These are phyloP conservation scores for Platyscelio sp. DNA, from an alignment of 2,888 invertebrate genomes.

Conservation along the genomic window DNA sequence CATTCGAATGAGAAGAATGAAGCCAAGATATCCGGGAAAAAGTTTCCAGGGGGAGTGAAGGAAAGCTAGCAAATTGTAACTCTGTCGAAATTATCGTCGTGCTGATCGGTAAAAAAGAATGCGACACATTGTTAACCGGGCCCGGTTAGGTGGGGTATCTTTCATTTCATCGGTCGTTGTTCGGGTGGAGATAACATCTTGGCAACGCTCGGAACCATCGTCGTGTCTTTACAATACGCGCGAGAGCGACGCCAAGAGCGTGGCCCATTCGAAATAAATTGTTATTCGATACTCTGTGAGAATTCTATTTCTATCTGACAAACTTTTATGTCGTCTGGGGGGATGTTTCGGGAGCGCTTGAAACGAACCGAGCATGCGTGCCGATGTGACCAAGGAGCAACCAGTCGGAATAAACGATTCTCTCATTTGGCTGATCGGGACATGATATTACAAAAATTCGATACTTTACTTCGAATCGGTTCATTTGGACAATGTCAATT, in stretches of 20 bases:
- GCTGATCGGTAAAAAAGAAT: conserved; percentile 83
- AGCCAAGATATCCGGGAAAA: conserved; percentile 60
- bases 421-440: conserved; percentile 48
- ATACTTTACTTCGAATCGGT: conserved; percentile 56
- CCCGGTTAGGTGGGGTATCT: conserved; percentile 74
- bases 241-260: conserved; percentile 57
- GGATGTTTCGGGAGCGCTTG: conserved; percentile 56
- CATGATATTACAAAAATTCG: conserved; percentile 61
- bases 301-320: conserved; percentile 82
- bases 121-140: conserved; percentile 82
- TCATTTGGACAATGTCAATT: conserved; percentile 61
- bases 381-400: conserved; percentile 51
- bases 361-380: conserved; percentile 60
- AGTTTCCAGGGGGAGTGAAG: conserved; percentile 56
- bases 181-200: conserved; percentile 78
- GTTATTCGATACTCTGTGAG: conserved; percentile 85
- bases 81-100: conserved; percentile 83
- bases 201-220: conserved; percentile 70
- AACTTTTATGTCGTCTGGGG: conserved; percentile 66
- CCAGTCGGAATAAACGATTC: conserved; percentile 61
- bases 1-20: conserved; percentile 30
- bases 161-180: conserved; percentile 77
- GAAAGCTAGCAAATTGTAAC: conserved; percentile 83
- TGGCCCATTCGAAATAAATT: conserved; percentile 81
- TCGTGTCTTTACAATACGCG: conserved; percentile 67